Evolutionary conservation across 2,888 invertebrate genomes (phyloP), one percentile per base, ranked within the genome.

Genomic region (Falcaria lacertinaria): DNA sequence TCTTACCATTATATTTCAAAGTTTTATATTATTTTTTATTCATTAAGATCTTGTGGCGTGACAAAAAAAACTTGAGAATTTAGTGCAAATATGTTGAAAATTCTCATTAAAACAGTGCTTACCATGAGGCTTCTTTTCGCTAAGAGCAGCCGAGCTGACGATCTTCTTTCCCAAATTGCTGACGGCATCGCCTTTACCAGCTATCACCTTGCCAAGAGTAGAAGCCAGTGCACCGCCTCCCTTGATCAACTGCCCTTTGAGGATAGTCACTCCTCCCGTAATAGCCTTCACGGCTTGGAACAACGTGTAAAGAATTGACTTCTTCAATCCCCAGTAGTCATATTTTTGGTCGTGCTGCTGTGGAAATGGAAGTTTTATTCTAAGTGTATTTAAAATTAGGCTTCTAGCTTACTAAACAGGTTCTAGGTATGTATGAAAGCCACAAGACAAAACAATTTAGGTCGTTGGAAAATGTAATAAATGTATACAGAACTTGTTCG

Each of bases 201-300:
- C 92, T 45, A 96, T 93, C 38, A 95, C 88, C 65, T 90, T 83
- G 39, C 89, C 90, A 1, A 89, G 54, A 3, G 83, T 86, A 0
- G 85, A 64, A 0, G 90, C 89, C 17, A 91, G 61, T 0, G 88
- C 78, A 8, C 96, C 96, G 42, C 96, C 93, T 34, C 96, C 96
- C 82, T 96, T 96, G 59, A 96, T 94, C 19, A 97, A 86, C 74
- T 96, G 95, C 0, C 96, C 96, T 67, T 96, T 96, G n/a, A 96
- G 90, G 17, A 96, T 96, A 2, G 96, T 93, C 7, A 96, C 94
- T 38, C 96, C 96, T 7, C 96, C 96, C 6, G 96, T 95, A 50
- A 97, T 95, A 11, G 96, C 96, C 70, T 96, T 96, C 0, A 96
- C 94, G 0, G 96, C 96, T 91, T 96, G 96, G 69, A 96, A 92